Evolutionary conservation across 2,888 invertebrate species (phyloP).

Genomic region (Drosophila pegasa): DNA sequence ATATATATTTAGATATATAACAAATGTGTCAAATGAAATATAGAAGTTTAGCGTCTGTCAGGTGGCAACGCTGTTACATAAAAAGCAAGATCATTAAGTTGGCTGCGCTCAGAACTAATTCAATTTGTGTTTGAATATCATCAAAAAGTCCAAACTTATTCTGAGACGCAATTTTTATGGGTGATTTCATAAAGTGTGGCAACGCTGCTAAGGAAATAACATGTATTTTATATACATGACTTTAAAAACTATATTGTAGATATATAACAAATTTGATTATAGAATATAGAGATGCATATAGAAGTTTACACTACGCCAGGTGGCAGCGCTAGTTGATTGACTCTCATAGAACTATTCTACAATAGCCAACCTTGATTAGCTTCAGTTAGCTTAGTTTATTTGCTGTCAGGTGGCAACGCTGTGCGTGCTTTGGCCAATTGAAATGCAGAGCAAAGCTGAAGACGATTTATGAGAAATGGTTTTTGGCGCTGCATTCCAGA

Average conservation of each 20-base stretch:
- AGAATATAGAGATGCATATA: too few species aligned
- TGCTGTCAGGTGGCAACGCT: not conserved
- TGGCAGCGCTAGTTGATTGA: too few species aligned
- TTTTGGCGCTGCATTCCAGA: conserved; percentile 25
- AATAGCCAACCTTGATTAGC: not conserved
- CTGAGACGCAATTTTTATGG: too few species aligned
- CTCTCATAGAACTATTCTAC: too few species aligned
- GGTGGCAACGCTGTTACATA: too few species aligned
- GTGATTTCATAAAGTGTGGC: not conserved
- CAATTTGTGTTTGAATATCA: not conserved
- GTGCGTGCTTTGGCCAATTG: not conserved
- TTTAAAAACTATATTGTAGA: too few species aligned
- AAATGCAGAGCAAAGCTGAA: not conserved
- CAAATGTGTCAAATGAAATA: too few species aligned
- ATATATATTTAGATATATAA: too few species aligned
- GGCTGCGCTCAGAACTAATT: not conserved
- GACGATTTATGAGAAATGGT: not conserved
- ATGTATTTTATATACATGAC: too few species aligned
- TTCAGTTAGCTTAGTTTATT: not conserved
- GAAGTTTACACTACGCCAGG: too few species aligned
- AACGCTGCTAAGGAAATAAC: not conserved
- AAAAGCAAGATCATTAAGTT: too few species aligned
- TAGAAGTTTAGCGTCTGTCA: not conserved
- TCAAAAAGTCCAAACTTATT: not conserved
- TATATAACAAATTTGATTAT: too few species aligned